phyloP scores from a whole-genome alignment of 2,888 invertebrate species.

The Odiellus spinosus region DNA sequence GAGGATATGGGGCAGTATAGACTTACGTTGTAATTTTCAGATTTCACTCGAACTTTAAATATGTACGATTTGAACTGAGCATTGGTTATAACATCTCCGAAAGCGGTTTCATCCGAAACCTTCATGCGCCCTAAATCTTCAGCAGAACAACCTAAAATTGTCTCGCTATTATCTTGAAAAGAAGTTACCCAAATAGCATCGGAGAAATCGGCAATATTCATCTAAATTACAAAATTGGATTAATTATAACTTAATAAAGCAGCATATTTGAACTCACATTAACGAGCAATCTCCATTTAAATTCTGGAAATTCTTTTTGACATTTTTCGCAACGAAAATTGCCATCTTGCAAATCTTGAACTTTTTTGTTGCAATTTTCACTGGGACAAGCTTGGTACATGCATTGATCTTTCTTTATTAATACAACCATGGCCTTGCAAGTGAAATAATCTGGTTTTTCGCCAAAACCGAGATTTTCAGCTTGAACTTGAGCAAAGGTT shows the following conservation, averaged over 20 bases:
- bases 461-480: constrained; percentile 42
- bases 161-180: constrained; percentile 63
- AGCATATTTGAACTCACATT: constrained; percentile 42
- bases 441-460: constrained; percentile 70
- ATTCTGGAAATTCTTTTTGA: constrained; percentile 61
- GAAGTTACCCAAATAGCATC: constrained; percentile 79
- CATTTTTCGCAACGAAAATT: constrained; percentile 92
- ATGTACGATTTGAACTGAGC: constrained; percentile 62
- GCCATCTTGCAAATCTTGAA: constrained; percentile 72
- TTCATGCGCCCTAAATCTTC: constrained; percentile 54
- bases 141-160: constrained; percentile 50
- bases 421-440: constrained; percentile 56
- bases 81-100: constrained; percentile 49
- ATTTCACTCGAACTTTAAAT: constrained; percentile 69
- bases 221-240: constrained; percentile 36
- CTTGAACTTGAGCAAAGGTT: constrained; percentile 55
- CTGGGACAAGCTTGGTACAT: constrained; percentile 75
- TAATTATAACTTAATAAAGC: background rate
- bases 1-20: no score
- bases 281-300: constrained; percentile 66
- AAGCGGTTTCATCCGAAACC: constrained; percentile 42
- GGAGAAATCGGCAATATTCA: constrained; percentile 69
- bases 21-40: constrained; percentile 80
- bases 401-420: constrained; percentile 63
- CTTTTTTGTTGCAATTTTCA: constrained; percentile 84